These are phyloP conservation scores for Apamea epomidion DNA, from an alignment of 2,888 invertebrate species.

Conservation along the genomic window DNA sequence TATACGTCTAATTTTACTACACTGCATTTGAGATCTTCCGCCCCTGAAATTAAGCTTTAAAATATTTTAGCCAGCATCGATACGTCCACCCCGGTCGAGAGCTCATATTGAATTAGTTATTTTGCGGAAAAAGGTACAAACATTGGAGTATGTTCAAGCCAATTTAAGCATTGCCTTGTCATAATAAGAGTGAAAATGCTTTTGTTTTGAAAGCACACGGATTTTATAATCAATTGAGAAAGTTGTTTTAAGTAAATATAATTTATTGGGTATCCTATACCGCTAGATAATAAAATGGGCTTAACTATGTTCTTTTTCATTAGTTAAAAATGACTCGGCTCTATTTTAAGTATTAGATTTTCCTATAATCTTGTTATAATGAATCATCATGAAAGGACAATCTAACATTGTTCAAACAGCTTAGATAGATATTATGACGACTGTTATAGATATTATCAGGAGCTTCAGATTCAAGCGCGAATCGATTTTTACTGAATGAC, in stretches of 20 bases:
- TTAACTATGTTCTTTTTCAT: background rate
- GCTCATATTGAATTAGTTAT: conserved; percentile 47
- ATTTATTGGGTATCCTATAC: conserved; percentile 19
- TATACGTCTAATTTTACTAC: conserved; percentile 36
- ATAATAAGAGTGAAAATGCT: conserved; percentile 11
- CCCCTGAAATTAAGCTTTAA: conserved; percentile 3
- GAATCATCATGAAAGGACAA: background rate
- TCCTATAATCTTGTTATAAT: background rate
- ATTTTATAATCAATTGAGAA: conserved; percentile 3
- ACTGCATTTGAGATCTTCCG: conserved; percentile 30
- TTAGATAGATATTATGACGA: background rate
- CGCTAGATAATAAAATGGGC: background rate
- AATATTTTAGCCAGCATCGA: background rate
- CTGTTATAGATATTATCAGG: background rate
- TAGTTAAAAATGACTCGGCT: background rate
- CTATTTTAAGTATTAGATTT: background rate
- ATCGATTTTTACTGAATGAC: background rate
- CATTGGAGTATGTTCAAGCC: conserved; percentile 32
- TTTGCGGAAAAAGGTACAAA: conserved; percentile 50
- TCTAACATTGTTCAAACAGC: background rate
- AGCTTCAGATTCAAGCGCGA: background rate
- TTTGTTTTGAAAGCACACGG: background rate
- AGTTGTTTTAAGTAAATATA: background rate
- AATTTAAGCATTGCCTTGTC: conserved; percentile 33
- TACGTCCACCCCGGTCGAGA: conserved; percentile 3